Conservation (phyloP, 2,797 vertebrate genomes). For the Neosilurus mollespiculum region DNA sequence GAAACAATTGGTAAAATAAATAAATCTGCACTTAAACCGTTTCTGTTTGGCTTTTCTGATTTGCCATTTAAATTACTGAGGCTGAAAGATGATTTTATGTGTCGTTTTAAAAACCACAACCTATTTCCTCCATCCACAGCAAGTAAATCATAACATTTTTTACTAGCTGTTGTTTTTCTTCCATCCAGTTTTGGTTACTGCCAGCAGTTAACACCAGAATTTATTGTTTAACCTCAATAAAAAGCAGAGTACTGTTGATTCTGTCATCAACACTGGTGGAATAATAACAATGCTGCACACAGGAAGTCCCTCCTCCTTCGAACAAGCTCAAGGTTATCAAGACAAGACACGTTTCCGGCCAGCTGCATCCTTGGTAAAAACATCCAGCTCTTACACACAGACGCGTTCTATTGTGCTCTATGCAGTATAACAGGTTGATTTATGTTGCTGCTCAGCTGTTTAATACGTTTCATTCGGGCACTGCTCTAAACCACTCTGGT, state of each 20-base stretch:
- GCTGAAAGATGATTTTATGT: background rate
- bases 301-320: slow-evolving; percentile 57
- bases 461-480: background rate
- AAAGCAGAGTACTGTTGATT: slow-evolving; percentile 4
- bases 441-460: background rate
- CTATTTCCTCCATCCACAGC: background rate
- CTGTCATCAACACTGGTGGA: slow-evolving; percentile 4
- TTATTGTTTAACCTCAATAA: slow-evolving; percentile 34
- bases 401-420: background rate
- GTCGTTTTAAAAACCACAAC: slow-evolving; percentile 1
- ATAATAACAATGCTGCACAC: slow-evolving; percentile 36
- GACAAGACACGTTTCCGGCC: slow-evolving; percentile 60
- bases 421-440: background rate
- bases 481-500: background rate
- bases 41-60: background rate
- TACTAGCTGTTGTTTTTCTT: background rate
- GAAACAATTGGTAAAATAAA: background rate
- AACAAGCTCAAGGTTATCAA: slow-evolving; percentile 59
- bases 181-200: background rate
- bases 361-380: slow-evolving; percentile 50
- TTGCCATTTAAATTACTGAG: background rate
- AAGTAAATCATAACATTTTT: background rate
- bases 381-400: slow-evolving; percentile 10
- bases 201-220: background rate
- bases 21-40: background rate